phyloP scores from a whole-genome alignment of 2,113 vertebrate species.

The Calypte anna region DNA sequence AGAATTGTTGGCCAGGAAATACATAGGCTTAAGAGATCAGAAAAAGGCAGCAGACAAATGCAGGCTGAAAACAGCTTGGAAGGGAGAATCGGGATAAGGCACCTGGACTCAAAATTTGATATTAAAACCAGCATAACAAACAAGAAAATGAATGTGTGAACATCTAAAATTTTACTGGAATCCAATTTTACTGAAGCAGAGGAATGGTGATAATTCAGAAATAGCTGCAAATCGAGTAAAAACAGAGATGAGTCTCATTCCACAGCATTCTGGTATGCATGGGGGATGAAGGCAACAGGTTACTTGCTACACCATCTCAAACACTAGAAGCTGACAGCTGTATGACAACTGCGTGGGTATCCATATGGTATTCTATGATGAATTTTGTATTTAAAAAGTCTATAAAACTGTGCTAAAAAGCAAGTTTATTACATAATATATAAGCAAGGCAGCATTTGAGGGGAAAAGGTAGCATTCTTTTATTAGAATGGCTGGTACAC shows the following conservation, averaged over 20 bases:
- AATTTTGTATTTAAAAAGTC: slow-evolving; percentile 27
- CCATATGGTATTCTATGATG: slow-evolving; percentile 41
- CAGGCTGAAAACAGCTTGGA: background rate
- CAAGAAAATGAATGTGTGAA: background rate
- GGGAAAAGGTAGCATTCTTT: slow-evolving; percentile 36
- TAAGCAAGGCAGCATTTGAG: slow-evolving; percentile 8
- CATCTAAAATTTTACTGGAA: background rate
- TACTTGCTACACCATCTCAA: slow-evolving; percentile 29
- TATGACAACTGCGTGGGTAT: slow-evolving; percentile 57
- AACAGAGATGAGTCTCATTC: slow-evolving; percentile 8
- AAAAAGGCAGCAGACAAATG: background rate
- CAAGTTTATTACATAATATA: background rate
- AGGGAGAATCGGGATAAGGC: background rate
- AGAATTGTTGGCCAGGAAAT: background rate
- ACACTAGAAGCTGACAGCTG: slow-evolving; percentile 58
- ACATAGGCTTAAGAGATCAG: background rate
- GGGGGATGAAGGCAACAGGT: slow-evolving; percentile 44
- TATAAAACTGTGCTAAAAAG: background rate
- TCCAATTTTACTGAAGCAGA: background rate
- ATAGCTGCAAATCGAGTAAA: slow-evolving; percentile 41
- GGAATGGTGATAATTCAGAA: slow-evolving; percentile 10
- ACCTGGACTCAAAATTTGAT: background rate
- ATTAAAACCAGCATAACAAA: background rate
- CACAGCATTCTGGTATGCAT: background rate
- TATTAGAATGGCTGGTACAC: background rate